Evolutionary conservation across 2,888 invertebrate genomes (phyloP).

Genomic region (Trissolcus japonicus): DNA sequence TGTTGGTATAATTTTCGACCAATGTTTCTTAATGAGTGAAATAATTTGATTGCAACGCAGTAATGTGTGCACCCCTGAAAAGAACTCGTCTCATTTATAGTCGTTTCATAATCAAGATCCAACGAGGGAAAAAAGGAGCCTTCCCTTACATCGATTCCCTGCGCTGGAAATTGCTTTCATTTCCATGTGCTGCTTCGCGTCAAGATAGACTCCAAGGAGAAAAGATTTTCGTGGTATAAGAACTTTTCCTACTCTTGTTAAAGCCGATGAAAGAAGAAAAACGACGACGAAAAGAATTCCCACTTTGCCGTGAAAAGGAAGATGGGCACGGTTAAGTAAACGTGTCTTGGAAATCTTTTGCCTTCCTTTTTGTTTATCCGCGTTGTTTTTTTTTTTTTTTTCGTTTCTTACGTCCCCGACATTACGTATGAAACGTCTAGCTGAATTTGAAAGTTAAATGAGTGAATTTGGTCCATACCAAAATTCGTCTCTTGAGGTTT

Average conservation of each 20-base stretch:
- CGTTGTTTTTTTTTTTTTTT: slow-evolving; percentile 20
- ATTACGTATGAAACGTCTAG: slow-evolving; percentile 44
- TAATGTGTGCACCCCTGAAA: slow-evolving; percentile 2
- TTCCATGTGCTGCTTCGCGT: slow-evolving; percentile 42
- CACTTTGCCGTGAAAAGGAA: slow-evolving; percentile 37
- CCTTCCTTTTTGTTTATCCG: slow-evolving; percentile 3
- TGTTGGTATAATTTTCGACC: slow-evolving; percentile 23
- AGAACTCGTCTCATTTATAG: slow-evolving; percentile 9
- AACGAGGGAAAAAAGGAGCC: slow-evolving; percentile 13
- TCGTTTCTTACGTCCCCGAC: slow-evolving; percentile 32
- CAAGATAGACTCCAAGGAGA: slow-evolving; percentile 45
- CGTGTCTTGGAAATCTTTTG: slow-evolving; percentile 54
- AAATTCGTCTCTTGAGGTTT: no score
- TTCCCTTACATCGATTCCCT: slow-evolving; percentile 37
- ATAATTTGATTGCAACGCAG: slow-evolving; percentile 34
- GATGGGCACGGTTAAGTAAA: slow-evolving; percentile 45
- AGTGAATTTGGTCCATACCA: no score
- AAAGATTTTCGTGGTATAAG: slow-evolving; percentile 55
- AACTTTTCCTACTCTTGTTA: slow-evolving; percentile 56
- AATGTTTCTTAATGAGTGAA: slow-evolving; percentile 46
- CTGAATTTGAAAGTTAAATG: slow-evolving; percentile 51
- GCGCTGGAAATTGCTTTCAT: slow-evolving; percentile 45
- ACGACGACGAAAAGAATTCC: slow-evolving; percentile 29
- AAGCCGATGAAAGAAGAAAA: slow-evolving; percentile 39
- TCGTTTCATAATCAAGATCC: slow-evolving; percentile 42